Evolutionary conservation across 30 jellyfish, hydroid and myxozoan genomes (phyloP), one percentile per base, ranked within the genome.

Genomic region (Mastigias papua): DNA sequence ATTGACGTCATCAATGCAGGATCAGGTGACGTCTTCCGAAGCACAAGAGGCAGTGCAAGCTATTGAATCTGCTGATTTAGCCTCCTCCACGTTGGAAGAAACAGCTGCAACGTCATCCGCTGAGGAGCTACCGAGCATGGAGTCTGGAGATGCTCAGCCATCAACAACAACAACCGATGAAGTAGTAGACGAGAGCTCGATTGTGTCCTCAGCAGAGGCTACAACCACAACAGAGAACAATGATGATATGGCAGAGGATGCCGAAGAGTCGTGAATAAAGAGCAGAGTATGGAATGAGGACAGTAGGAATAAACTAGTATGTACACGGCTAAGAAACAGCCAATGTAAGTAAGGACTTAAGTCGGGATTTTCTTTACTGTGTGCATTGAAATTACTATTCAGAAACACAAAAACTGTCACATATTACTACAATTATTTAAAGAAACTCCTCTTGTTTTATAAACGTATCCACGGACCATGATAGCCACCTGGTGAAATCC

Each of bases 21-120:
- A 83, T 33, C 93, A 83, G 42, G 93, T 83, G 81, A 51, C 86
- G 49, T 83, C 93, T n/a, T 69, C 93, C 46, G 93, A 83, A 62
- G 93, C 93, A 16, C 81, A 83, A 35, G 93, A 83, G 35, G 93
- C 93, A 17, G 93, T 83, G 30, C 81, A 69, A 69, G 93, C 93
- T 0, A 83, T 83, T 20, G 86, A 83, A 54, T 66, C 91, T 49
- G 93, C 22, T 83, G 93, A 57, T 65, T 21, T 69, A 63, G 79
- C 90, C 62, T 26, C 96, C 62, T 35, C 96, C 51, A 76, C 96
- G 62, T 66, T 81, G 35, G 84, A 81, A 81, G 62, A 81, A n/a
- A 73, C 84, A 25, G 42, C 91, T 9, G 91, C 91, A 33, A 26
- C 84, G 20, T 69, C 84, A 17, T 65, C 91, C 13, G 85, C 79